These are phyloP conservation scores for Strix aluco DNA, from an alignment of 2,113 vertebrate species.

Conservation along the genomic window DNA sequence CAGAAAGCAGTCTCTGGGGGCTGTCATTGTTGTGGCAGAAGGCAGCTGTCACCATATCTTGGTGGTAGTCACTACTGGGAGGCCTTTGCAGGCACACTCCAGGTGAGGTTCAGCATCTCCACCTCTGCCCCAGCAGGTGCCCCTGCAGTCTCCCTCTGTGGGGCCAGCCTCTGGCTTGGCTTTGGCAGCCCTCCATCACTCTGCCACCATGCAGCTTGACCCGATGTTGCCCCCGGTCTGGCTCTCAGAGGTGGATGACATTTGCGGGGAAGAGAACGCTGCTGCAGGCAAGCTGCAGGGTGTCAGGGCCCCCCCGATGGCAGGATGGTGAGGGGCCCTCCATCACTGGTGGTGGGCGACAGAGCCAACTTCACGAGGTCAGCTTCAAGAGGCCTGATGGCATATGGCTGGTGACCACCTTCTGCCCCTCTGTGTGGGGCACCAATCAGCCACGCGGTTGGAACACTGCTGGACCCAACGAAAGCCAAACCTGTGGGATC, in stretches of 20 bases:
- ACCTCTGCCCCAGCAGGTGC: not conserved
- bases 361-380: fast-evolving
- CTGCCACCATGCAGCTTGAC: fast-evolving
- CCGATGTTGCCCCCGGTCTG: not conserved
- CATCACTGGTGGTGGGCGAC: fast-evolving
- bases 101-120: not conserved
- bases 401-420: not conserved
- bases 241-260: not conserved
- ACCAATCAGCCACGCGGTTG: not conserved
- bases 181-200: not conserved
- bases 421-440: fast-evolving
- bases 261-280: not conserved
- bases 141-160: not conserved
- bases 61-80: not conserved
- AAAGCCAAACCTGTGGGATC: not conserved
- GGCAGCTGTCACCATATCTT: not conserved
- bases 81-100: not conserved
- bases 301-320: not conserved
- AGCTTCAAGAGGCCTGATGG: too few relatives aligned
- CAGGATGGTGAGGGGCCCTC: not conserved
- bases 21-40: not conserved
- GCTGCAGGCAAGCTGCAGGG: fast-evolving
- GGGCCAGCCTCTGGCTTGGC: not conserved
- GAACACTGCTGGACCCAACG: fast-evolving
- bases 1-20: not conserved